Evolutionary conservation across 2,888 invertebrate genomes (phyloP), one percentile per base, ranked within the genome.

Genomic region (Caenorhabditis zanzibari): DNA sequence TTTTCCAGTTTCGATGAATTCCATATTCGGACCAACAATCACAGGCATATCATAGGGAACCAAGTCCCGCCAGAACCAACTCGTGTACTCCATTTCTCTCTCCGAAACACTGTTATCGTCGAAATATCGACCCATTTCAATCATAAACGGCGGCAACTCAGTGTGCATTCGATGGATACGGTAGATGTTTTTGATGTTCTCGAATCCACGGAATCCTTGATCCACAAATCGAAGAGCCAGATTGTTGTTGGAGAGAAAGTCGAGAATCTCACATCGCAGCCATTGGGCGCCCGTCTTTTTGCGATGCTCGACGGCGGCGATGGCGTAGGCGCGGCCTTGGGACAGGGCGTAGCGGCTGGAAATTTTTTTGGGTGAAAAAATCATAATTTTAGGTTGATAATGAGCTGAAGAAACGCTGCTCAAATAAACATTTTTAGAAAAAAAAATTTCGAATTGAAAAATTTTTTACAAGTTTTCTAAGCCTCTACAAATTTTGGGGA

Each of bases 41-140:
- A 75, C 35, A 7, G 75, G 75, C n/a, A 54, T 9, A 35, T 75
- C 75, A 22, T 28, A 66, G 2, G 75, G 66, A n/a, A 75, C 63
- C 35, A 73, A 35, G 0, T 73, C 19, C 6, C 56, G 12, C 63
- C 58, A 74, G 9, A 14, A 26, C 2, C 44, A 2, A 24, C 26
- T 26, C 10, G 28, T 47, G 24, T 35, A 61, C 22, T 61, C 72
- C 32, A 47, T 49, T 16, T 47, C 47, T 2, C 9, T 56, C 16
- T 56, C 56, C 3, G 47, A 7, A 0, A 58, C 14, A 47, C 58
- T 35, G 6, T 38, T 22, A 14, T 64, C 44, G 3, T 44, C 63
- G 35, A 63, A 71, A 14, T 63, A 38, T 44, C 19, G 52, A 9
- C 69, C 44, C 0, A 71, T 63, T n/a, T 54, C 56, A 3, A 77